Base-by-base conservation (phyloP, 1,140 invertebrate species). In the Eriocheir sinensis region DNA sequence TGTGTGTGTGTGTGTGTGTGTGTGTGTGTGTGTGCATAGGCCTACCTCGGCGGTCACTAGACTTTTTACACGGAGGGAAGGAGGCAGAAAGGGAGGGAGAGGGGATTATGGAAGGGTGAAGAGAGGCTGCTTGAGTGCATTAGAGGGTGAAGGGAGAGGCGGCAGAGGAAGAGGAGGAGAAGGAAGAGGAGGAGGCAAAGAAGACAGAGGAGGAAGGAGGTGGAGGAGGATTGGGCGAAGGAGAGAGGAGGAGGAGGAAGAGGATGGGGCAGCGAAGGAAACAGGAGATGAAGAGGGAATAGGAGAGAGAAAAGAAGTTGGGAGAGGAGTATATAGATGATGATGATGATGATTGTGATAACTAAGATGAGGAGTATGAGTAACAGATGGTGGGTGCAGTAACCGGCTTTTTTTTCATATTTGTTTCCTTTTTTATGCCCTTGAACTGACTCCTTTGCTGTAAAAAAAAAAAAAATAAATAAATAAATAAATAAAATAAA, bases 61-160 rank as follows among this genome's bases (percentile, higher is more conserved):
- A 41, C 30, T 60, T 89, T 89, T 89, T 89, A 60, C 30, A 60
- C 36, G 86, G 48, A 48, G 36, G 41, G 27, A 41, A 40, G 36
- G 40, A 38, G 36, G 85, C 36, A 41, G 12, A 41, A 21, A 48
- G 41, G 21, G 36, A 40, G 48, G 40, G 88, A 30, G 21, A 30
- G 21, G 27, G 86, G 86, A 89, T 89, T 89, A 89, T 0, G 41
- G 15, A 48, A 48, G 41, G 41, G 40, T 89, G 86, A 36, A 17
- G 40, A 48, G 4, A 89, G 86, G 41, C 86, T 89, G 86, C 32
- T 3, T 89, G 48, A 89, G 86, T 89, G 86, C 86, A 89, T 89
- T 89, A 89, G 86, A 12, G 21, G 90, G 53, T 44, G 38, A n/a
- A 32, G 79, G n/a, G 53, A 32, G 21, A 53, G 40, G 32, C 2